Evolutionary conservation across 2,113 vertebrate species (phyloP), one percentile per base, ranked within the genome.

Genomic region (Notarius lentiginosus): DNA sequence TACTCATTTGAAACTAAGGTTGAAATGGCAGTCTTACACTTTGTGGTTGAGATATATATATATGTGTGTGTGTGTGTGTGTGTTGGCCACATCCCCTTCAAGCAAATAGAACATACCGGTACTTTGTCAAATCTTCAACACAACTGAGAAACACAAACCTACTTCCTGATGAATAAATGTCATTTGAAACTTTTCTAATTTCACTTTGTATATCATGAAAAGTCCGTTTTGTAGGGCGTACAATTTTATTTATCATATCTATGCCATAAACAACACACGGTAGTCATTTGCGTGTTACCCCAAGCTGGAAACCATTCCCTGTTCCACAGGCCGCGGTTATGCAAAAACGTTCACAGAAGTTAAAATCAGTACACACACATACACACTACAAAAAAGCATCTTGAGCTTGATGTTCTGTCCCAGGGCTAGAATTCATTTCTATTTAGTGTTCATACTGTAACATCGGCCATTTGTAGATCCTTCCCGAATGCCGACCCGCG

Each of bases 281-380:
- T 79, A 55, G n/a, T 79, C 73, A 79, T 85, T 75, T 85, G 18
- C 11, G 51, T 24, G 24, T 58, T 79, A 51, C 51, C 49, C 12
- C 6, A 58, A 73, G 85, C 79, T 86, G 85, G 79, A 86, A 86
- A 34, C 79, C 61, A 79, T 86, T 86, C 79, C 30, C 9, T 51
- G 70, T 58, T 72, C 53, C 85, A 51, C 79, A 60, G 79, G 51
- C 60, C 30, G 63, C 12, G 61, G 75, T 60, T 61, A 70, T 8
- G 55, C 65, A n/a, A 81, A n/a, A 86, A 79, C 49, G 22, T 77
- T 85, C 60, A 15, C 60, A 60, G 84, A 85, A 84, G 68, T 60
- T 24, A 41, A 47, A 61, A 41, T 60, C 30, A 58, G 20, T 12
- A n/a, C 73, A 24, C 73, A 76, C 73, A 55, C 47, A 75, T 47